Evolutionary conservation across 2,113 vertebrate species (phyloP).

Genomic region (Stigmatopora argus): DNA sequence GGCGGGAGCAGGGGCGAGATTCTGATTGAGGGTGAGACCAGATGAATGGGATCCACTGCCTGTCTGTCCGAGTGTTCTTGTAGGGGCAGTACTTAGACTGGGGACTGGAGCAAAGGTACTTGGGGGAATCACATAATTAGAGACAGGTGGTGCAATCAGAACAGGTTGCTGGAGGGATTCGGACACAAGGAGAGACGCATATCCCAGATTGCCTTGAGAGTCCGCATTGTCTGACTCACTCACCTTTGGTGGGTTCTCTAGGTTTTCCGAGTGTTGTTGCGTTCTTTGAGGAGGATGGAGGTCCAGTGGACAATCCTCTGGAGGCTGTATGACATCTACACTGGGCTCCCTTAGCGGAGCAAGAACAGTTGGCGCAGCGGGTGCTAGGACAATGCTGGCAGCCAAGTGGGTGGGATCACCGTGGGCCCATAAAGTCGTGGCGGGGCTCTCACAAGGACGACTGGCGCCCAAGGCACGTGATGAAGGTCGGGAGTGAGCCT

Average conservation of each 20-base stretch:
- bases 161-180: conserved; percentile 82
- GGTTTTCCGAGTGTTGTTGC: conserved; percentile 79
- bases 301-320: conserved; percentile 73
- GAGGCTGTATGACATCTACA: conserved; percentile 81
- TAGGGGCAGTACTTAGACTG: conserved; percentile 58
- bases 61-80: conserved; percentile 48
- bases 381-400: conserved; percentile 84
- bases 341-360: conserved; percentile 74
- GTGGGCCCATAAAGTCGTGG: conserved; percentile 92
- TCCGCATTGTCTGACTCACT: conserved; percentile 73
- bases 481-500: conserved; percentile 61
- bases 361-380: conserved; percentile 82
- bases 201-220: conserved; percentile 81
- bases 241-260: conserved; percentile 91
- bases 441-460: conserved; percentile 89
- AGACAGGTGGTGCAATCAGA: conserved; percentile 84
- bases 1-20: conserved; percentile 52
- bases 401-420: conserved; percentile 81
- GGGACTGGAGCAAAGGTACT: conserved; percentile 62
- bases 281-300: conserved; percentile 47
- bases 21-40: conserved; percentile 54
- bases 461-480: conserved; percentile 74
- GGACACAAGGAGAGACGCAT: conserved; percentile 81
- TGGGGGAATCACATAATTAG: conserved; percentile 77
- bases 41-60: conserved; percentile 45